phyloP scores from a whole-genome alignment of 2,797 vertebrate species.

The Corythornis leucogaster region DNA sequence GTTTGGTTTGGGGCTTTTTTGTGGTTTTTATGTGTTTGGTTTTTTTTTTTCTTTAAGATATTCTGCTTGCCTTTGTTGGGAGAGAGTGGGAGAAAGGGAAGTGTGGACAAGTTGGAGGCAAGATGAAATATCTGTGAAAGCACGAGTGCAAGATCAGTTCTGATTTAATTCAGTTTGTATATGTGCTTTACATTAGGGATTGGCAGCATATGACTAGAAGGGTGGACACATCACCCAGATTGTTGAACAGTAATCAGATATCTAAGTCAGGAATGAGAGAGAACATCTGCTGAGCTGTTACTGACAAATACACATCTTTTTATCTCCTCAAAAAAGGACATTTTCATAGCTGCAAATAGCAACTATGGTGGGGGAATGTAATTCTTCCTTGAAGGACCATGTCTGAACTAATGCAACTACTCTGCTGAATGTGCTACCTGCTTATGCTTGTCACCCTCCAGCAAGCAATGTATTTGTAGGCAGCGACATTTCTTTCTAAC shows the following conservation, averaged over 20 bases:
- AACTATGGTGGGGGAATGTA: not conserved
- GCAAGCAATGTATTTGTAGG: not conserved
- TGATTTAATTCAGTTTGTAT: not conserved
- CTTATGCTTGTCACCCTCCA: not conserved
- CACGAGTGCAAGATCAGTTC: not conserved
- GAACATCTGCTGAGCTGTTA: not conserved
- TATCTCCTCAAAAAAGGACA: not conserved
- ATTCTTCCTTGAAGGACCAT: not conserved
- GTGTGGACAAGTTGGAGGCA: not conserved
- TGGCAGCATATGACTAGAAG: not conserved
- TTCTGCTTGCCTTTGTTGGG: not conserved
- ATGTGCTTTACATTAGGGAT: not conserved
- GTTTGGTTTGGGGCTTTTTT: not conserved
- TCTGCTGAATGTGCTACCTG: not conserved
- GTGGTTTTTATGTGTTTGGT: too few relatives aligned
- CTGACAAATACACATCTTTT: not conserved
- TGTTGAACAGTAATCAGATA: not conserved
- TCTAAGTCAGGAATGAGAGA: not conserved
- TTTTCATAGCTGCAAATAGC: not conserved
- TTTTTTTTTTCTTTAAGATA: not conserved
- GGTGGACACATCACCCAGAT: not conserved
- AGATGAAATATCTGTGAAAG: slow-evolving; percentile 21
- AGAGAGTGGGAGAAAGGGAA: slow-evolving; percentile 34
- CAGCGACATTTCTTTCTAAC: not conserved
- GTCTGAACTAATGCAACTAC: not conserved